phyloP scores from a whole-genome alignment of 2,888 invertebrate genomes.

The Sarcophaga carnaria region DNA sequence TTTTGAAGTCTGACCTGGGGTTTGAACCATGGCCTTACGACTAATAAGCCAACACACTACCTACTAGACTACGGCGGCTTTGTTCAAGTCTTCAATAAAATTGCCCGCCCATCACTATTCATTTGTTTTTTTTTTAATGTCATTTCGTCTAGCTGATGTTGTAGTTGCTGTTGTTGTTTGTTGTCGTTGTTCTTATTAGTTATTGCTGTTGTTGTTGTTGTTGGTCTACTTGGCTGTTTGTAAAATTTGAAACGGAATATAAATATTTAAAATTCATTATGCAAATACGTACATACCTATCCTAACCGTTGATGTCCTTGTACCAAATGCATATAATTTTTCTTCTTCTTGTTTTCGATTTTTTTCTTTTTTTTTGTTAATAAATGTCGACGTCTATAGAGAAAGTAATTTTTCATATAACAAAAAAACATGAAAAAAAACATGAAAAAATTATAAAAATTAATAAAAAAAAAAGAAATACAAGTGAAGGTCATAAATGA shows the following conservation, averaged over 20 bases:
- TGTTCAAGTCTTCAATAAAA: not conserved
- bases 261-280: conserved; percentile 69
- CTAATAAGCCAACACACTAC: no score
- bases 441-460: not conserved
- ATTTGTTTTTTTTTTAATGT: not conserved
- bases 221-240: not conserved
- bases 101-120: not conserved
- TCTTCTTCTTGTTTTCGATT: not conserved
- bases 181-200: conserved; percentile 28
- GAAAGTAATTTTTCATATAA: conserved; percentile 34
- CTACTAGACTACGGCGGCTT: no score
- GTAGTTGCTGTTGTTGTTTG: not conserved
- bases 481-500: conserved; percentile 23
- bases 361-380: conserved; percentile 1
- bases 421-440: not conserved
- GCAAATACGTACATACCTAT: conserved; percentile 44
- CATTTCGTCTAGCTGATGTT: not conserved
- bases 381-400: conserved; percentile 9
- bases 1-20: no score
- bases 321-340: conserved; percentile 52
- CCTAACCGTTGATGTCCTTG: conserved; percentile 50
- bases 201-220: conserved; percentile 43
- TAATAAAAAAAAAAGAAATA: not conserved
- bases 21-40: no score
- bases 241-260: conserved; percentile 34